Evolutionary conservation across 2,888 invertebrate genomes (phyloP), one percentile per base, ranked within the genome.

Genomic region (Ametastegia equiseti): DNA sequence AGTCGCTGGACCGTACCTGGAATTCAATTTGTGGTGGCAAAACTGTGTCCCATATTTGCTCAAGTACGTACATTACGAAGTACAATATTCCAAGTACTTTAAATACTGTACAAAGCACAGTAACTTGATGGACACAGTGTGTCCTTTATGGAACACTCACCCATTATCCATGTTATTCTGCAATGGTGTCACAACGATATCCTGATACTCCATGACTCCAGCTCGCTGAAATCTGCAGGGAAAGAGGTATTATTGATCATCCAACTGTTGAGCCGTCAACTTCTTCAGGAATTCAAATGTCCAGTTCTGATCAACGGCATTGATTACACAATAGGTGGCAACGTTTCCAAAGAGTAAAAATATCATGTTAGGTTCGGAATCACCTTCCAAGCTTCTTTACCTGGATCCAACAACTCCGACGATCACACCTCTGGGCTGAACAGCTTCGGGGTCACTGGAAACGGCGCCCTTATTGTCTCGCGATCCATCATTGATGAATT

Each of bases 181-280:
- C 15, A 92, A 87, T 30, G 92, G 92, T 0, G 93, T 93, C n/a
- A 94, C 90, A 0, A 95, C 85, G 9, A 94, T 92, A 67, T 95
- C 95, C 84, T 95, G 94, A 86, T 92, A 94, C 81, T 95, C 95
- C 95, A 95, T 94, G 0, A 93, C 92, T 27, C 90, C 89, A 2
- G 89, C 87, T 23, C 93, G 93, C 83, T 93, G 90, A 83, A 95
- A 93, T 50, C 95, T 91, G 65, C 7, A 57, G 9, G 81, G 75
- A 81, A 57, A 47, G 50, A 80, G 36, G 45, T 7, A 36, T 6
- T 42, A 63, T 33, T 30, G 6, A 19, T 15, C 13, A n/a, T n/a
- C 11, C 30, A 63, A 13, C 11, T 1, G 30, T 2, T 63, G 30
- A 27, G 15, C 19, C 67, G 1, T 15, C 13, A n/a, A 0, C 42